Conservation (phyloP, 1,140 invertebrate species). For the Hylyphantes graminicola region DNA sequence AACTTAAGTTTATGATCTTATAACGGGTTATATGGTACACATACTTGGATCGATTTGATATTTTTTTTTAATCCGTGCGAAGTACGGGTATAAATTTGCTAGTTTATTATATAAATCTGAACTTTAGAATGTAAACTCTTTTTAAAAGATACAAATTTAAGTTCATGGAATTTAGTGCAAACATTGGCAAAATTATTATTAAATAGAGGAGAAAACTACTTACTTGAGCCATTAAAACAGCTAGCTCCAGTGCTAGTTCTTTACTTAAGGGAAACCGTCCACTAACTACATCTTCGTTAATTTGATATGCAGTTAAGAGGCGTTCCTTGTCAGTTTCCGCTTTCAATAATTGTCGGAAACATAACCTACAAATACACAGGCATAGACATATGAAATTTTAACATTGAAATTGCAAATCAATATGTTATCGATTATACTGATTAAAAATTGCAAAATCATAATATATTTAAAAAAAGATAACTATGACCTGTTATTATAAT, state of each 20-base stretch:
- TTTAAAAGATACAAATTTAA: too few relatives aligned
- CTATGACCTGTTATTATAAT: too few relatives aligned
- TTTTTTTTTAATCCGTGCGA: too few relatives aligned
- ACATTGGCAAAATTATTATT: background rate
- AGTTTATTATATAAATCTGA: background rate
- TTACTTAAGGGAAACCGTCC: constrained; percentile 87
- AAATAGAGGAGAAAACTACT: background rate
- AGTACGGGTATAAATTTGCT: too few relatives aligned
- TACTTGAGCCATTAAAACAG: constrained; percentile 91
- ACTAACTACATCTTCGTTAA: constrained; percentile 83
- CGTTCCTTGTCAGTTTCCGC: constrained; percentile 93
- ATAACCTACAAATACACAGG: constrained; percentile 16
- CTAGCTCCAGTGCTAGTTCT: constrained; percentile 88
- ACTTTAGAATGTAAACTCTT: background rate
- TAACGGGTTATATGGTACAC: too few relatives aligned
- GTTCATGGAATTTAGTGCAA: too few relatives aligned
- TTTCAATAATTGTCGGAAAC: constrained; percentile 71
- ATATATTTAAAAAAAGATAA: background rate
- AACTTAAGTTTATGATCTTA: too few relatives aligned
- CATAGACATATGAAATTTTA: too few relatives aligned
- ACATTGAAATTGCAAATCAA: background rate
- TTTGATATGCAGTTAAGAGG: constrained; percentile 89
- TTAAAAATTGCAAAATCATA: background rate
- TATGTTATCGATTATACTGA: too few relatives aligned
- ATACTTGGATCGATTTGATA: too few relatives aligned